Evolutionary conservation across 1,140 invertebrate species (phyloP).

Genomic region (Aphidius ervi): DNA sequence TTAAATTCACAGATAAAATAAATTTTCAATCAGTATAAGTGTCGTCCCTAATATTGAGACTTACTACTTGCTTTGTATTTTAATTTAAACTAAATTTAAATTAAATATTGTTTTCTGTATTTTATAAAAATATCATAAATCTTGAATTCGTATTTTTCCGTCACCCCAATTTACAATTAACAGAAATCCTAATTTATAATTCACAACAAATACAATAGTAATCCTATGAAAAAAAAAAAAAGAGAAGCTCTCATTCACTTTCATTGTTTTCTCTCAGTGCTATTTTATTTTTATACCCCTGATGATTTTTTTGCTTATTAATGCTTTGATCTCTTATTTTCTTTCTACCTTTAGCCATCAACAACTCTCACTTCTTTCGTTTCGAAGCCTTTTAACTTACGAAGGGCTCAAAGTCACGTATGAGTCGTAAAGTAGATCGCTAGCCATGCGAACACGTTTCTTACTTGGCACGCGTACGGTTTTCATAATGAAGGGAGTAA

Average conservation of each 20-base stretch:
- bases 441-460: slow-evolving; percentile 28
- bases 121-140: too few relatives aligned
- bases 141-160: too few relatives aligned
- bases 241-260: slow-evolving; percentile 6
- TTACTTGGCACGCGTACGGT: slow-evolving; percentile 35
- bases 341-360: slow-evolving; percentile 1
- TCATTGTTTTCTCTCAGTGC: slow-evolving; percentile 12
- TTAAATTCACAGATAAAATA: too few relatives aligned
- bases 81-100: too few relatives aligned
- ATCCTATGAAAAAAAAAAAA: too few relatives aligned
- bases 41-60: too few relatives aligned
- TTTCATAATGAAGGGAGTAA: slow-evolving; percentile 47
- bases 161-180: too few relatives aligned
- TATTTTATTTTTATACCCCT: neutral
- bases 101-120: too few relatives aligned
- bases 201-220: slow-evolving; percentile 1
- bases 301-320: neutral
- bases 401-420: slow-evolving; percentile 38
- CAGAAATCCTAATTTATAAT: neutral
- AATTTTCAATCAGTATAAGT: too few relatives aligned
- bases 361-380: slow-evolving; percentile 16
- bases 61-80: too few relatives aligned
- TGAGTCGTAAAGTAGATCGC: slow-evolving; percentile 44
- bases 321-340: slow-evolving; percentile 1
- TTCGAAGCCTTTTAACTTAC: slow-evolving; percentile 18